Evolutionary conservation across 2,113 vertebrate species (phyloP), one percentile per base, ranked within the genome.

Genomic region (Thermophis baileyi): DNA sequence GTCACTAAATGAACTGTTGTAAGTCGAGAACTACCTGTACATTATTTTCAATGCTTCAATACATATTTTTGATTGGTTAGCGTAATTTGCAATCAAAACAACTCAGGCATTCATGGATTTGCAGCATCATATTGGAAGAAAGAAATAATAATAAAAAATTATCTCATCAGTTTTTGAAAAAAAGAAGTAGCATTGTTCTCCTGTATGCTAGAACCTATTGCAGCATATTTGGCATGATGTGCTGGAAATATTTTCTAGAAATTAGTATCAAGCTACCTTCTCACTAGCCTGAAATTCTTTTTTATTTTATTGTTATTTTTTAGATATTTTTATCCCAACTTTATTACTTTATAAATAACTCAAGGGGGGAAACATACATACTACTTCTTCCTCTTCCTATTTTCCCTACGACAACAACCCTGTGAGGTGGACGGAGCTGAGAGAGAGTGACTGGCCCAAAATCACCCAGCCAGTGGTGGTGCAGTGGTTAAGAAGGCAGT

Each of bases 81-180:
- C 47, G 3, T 89, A 87, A 54, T 86, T 91, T 63, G 93, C 89
- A 20, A n/a, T 0, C 0, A 8, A 85, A 8, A 0, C 30, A 95
- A 93, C 30, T 96, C 93, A 93, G 18, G 46, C 47, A 40, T 94
- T 60, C 16, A 86, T 91, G 46, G 47, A 7, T 30, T 47, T 94
- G 27, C 35, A 46, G 8, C 4, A 91, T 54, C 85, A 55, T 49
- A 51, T 87, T 40, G 89, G 53, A 22, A 88, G 51, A 91, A 40
- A 46, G 88, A 91, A 51, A 20, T 81, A 46, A 49, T 35, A 44
- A 44, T 89, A 86, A 63, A 88, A 27, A 4, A 30, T 0, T 85
- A 44, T n/a, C 0, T 91, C 2, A 20, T 90, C 85, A 86, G 44
- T 90, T 93, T 49, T 88, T 25, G 27, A 87, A 90, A 53, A 49